Base-by-base conservation (phyloP, 2,113 vertebrate genomes). In the mouse (Mus musculus) region DNA sequence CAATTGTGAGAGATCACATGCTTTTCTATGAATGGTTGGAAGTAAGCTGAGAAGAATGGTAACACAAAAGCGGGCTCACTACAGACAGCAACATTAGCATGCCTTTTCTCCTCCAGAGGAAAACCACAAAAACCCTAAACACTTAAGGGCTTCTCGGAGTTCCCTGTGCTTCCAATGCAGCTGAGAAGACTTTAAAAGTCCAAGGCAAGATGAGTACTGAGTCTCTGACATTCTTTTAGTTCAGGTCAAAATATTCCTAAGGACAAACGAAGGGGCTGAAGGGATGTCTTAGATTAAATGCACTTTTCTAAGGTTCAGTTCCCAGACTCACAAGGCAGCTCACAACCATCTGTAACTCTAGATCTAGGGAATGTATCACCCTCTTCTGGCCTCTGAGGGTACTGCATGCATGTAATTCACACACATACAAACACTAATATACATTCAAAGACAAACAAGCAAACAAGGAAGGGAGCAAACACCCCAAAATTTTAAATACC, bases 71-170 rank as follows among this genome's bases (percentile, higher is more conserved):
- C 42, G 33, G 26, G 52, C 56, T 80, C 26, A 61, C 2, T 39
- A 5, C 5, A 96, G 5, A 77, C 7, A 1, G 56, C 81, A 88
- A 89, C 63, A 87, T 9, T 33, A 93, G 81, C 39, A 36, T 52
- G n/a, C 17, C 1, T 16, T 91, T 91, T 92, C 81, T 30, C 14
- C 59, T 12, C 19, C 4, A 67, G 54, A 67, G 14, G 1, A 19
- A 71, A 69, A 61, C 8, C 86, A 94, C 39, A 92, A 84, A 89
- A 88, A 59, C 19, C 39, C 49, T n/a, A 76, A 90, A 26, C 39
- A 84, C 67, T 80, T 91, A 91, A 97, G 80, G 90, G 88, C 96
- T 97, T 98, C 97, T 96, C 91, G 96, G 91, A 88, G 96, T 96
- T 89, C 88, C 88, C 81, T 95, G 93, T 88, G 93, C 89, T 87